A percentile compares a stretch with the other conserved stretches of the same genome.
Evolutionary conservation across 2,797 vertebrate species (phyloP).

Genomic region (Tympanoctomys barrerae): DNA sequence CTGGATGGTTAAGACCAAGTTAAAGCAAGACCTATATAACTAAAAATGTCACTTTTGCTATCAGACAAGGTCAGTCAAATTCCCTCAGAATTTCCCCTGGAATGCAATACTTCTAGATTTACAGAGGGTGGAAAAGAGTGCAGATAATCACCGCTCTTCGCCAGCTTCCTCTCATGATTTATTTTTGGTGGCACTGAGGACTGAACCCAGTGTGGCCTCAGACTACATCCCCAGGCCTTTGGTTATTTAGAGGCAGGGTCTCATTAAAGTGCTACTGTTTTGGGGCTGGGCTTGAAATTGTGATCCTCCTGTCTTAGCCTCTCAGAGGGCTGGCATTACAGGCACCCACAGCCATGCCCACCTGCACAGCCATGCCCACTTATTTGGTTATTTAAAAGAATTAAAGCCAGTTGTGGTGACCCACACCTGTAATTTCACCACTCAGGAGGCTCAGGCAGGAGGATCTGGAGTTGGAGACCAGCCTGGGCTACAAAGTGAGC

Average conservation of each 20-base stretch:
- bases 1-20: too few species aligned
- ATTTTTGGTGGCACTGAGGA: neutral
- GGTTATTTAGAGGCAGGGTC: neutral
- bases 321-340: neutral
- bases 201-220: neutral
- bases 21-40: too few species aligned
- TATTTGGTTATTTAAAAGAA: neutral
- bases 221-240: neutral
- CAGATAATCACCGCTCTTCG: neutral
- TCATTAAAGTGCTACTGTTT: neutral
- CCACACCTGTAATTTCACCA: too few species aligned
- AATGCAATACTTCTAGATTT: neutral
- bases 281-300: neutral
- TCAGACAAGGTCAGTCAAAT: too few species aligned
- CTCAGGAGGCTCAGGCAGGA: too few species aligned
- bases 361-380: neutral
- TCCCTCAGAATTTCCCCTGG: too few species aligned
- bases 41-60: too few species aligned
- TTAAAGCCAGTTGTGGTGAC: neutral
- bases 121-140: neutral
- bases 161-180: neutral
- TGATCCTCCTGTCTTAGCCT: neutral
- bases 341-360: neutral
- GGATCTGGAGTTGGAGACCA: too few species aligned
- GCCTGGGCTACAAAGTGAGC: too few species aligned